phyloP scores from a whole-genome alignment of 2,888 invertebrate species.

The Tachina fera region DNA sequence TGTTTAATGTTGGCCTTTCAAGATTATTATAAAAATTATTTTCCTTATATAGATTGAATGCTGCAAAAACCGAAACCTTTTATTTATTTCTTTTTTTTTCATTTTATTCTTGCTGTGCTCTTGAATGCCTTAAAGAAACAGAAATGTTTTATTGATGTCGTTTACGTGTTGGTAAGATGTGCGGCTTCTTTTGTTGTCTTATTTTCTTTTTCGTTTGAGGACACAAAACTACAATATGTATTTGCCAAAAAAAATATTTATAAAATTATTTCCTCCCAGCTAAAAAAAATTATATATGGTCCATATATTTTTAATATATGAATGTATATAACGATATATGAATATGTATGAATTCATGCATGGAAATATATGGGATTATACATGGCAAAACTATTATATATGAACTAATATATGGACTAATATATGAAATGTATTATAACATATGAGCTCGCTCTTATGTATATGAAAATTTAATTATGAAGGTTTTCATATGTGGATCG shows the following conservation, averaged over 20 bases:
- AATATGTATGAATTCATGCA: too few relatives aligned
- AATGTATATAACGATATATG: too few relatives aligned
- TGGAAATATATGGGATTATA: too few relatives aligned
- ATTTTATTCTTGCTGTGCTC: neutral
- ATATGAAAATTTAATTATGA: too few relatives aligned
- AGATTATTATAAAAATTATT: conserved; percentile 67
- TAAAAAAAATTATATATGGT: too few relatives aligned
- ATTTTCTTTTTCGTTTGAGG: conserved; percentile 3
- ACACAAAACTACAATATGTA: conserved; percentile 19
- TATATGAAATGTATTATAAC: too few relatives aligned
- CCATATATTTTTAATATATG: too few relatives aligned
- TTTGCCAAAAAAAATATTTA: conserved; percentile 20
- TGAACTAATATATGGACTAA: too few relatives aligned
- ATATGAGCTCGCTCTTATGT: too few relatives aligned
- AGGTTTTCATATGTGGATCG: too few relatives aligned
- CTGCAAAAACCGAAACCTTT: conserved; percentile 58
- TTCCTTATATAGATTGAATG: conserved; percentile 68
- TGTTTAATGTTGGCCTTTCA: conserved; percentile 51
- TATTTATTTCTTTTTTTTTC: conserved; percentile 20
- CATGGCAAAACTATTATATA: too few relatives aligned
- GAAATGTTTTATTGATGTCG: conserved; percentile 21
- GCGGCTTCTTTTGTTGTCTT: conserved; percentile 50
- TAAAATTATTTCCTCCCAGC: conserved; percentile 55
- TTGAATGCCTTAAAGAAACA: conserved; percentile 28
- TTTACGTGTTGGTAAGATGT: conserved; percentile 16